Evolutionary conservation across 2,888 invertebrate genomes (phyloP).

Genomic region (Lepidonotus clava): DNA sequence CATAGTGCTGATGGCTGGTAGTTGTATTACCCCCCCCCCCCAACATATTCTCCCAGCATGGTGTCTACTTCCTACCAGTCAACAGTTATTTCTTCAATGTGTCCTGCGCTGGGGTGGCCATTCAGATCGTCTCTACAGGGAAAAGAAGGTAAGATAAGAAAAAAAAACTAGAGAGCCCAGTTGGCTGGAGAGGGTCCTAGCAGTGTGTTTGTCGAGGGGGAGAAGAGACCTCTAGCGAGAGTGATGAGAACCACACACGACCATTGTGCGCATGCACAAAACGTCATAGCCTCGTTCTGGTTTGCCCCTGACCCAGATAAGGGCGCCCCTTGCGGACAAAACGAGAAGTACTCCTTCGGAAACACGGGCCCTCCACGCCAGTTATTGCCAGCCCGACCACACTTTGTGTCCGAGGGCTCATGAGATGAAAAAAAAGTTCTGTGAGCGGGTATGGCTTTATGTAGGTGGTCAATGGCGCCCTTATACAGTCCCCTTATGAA

Average conservation of each 20-base stretch:
- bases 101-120: background rate
- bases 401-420: too few species aligned
- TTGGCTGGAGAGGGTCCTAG: too few species aligned
- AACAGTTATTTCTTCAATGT: too few species aligned
- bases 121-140: background rate
- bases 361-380: background rate
- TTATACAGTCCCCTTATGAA: too few species aligned
- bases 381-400: too few species aligned
- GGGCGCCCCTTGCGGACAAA: background rate
- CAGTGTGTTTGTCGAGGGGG: background rate
- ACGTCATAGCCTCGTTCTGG: background rate
- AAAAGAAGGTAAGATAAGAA: background rate
- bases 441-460: too few species aligned
- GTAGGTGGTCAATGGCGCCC: too few species aligned
- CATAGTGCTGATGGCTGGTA: too few species aligned
- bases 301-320: background rate
- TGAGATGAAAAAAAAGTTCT: too few species aligned
- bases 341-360: background rate
- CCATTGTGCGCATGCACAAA: conserved; percentile 3
- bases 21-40: too few species aligned
- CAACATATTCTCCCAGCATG: too few species aligned
- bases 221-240: background rate
- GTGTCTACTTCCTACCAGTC: too few species aligned
- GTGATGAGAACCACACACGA: background rate
- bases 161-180: background rate